These are phyloP conservation scores for Ephialtes manifestator DNA, from an alignment of 2,888 invertebrate genomes.

Conservation along the genomic window DNA sequence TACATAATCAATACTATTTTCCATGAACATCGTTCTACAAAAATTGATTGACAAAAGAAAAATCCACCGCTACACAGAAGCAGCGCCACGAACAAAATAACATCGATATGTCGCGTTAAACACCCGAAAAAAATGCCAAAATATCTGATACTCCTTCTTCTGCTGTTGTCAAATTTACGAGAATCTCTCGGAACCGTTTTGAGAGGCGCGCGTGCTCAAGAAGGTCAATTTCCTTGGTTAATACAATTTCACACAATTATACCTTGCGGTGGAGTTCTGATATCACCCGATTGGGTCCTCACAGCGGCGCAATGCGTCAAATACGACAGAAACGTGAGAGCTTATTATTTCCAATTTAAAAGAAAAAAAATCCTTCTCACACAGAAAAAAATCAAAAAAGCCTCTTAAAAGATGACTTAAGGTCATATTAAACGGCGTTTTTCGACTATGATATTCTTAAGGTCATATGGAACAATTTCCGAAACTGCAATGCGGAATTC, in stretches of 20 bases:
- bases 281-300: conserved; percentile 77
- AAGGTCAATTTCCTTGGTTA: conserved; percentile 78
- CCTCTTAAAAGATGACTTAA: no score
- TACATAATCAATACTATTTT: conserved; percentile 53
- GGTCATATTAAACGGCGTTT: no score
- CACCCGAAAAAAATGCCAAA: conserved; percentile 72
- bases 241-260: conserved; percentile 77
- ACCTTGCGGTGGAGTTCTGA: conserved; percentile 77
- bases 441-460: no score
- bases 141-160: conserved; percentile 70
- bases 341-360: not conserved
- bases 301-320: conserved; percentile 78
- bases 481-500: no score
- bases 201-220: conserved; percentile 68
- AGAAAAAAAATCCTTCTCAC: not conserved
- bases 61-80: conserved; percentile 30
- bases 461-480: no score
- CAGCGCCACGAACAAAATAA: conserved; percentile 26
- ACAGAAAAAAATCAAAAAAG: no score
- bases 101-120: conserved; percentile 1
- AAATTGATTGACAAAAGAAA: conserved; percentile 25
- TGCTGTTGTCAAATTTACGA: conserved; percentile 68
- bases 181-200: conserved; percentile 65
- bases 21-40: conserved; percentile 48
- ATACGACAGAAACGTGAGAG: conserved; percentile 75